Evolutionary conservation across 2,113 vertebrate genomes (phyloP).

Genomic region (Caloenas nicobarica): DNA sequence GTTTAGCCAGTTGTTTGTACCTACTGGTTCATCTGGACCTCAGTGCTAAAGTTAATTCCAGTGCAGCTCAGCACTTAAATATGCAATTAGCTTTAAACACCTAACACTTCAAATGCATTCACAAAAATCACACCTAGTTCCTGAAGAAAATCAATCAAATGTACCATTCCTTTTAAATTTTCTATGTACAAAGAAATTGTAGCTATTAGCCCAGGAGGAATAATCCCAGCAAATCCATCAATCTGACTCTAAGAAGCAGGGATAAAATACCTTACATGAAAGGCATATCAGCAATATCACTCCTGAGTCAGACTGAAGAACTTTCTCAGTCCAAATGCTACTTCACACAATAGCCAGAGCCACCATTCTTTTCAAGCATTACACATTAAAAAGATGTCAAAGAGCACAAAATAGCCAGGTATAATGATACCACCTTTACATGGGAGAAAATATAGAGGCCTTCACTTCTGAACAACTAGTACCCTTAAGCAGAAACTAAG

Average conservation of each 20-base stretch:
- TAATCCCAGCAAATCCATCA: constrained; percentile 41
- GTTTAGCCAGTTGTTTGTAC: neutral
- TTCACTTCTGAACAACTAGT: neutral
- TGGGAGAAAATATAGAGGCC: neutral
- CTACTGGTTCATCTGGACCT: neutral
- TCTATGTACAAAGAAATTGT: constrained; percentile 13
- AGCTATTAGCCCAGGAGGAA: constrained; percentile 44
- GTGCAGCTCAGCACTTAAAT: neutral
- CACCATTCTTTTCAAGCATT: neutral
- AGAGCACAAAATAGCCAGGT: neutral
- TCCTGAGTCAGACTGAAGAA: neutral
- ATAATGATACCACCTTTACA: neutral
- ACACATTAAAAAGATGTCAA: neutral
- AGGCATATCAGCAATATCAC: neutral
- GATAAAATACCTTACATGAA: neutral
- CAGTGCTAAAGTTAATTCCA: neutral
- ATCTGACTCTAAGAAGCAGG: neutral
- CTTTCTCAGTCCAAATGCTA: neutral
- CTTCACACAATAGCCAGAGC: neutral
- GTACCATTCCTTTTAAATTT: constrained; percentile 1
- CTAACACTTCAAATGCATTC: neutral
- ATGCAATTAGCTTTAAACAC: constrained; percentile 11
- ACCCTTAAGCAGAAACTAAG: neutral
- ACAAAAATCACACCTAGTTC: constrained; percentile 15
- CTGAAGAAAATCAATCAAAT: constrained; percentile 53